phyloP scores from a whole-genome alignment of 2,888 invertebrate genomes.

The Pycnomerus fuliginosus region DNA sequence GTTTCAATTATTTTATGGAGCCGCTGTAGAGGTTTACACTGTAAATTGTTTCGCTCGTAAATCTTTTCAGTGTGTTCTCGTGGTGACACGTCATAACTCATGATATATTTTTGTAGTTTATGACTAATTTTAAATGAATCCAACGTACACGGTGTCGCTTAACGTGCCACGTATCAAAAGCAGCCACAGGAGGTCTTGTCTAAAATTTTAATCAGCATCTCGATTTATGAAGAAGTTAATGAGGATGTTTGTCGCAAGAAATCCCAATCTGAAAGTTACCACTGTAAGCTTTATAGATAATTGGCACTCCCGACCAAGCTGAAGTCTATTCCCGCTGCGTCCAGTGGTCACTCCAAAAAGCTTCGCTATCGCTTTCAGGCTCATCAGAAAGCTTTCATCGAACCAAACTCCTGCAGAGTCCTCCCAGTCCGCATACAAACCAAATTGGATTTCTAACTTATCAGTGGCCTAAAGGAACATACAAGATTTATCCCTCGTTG shows the following conservation, averaged over 20 bases:
- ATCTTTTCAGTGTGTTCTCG: slow-evolving; percentile 12
- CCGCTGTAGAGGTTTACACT: slow-evolving; percentile 18
- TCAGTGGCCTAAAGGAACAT: slow-evolving; percentile 23
- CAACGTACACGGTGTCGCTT: too few species aligned
- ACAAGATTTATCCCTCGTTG: slow-evolving; percentile 15
- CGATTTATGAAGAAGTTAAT: slow-evolving; percentile 4
- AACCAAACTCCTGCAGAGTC: slow-evolving; percentile 26
- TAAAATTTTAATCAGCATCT: background rate
- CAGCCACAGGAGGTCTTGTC: background rate
- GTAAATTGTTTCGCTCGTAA: slow-evolving; percentile 20
- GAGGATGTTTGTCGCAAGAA: slow-evolving; percentile 11
- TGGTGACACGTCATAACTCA: slow-evolving; percentile 19
- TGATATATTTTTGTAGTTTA: slow-evolving; percentile 10
- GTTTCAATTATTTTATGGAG: slow-evolving; percentile 20
- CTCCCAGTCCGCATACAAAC: slow-evolving; percentile 30
- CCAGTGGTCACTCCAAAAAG: slow-evolving; percentile 25
- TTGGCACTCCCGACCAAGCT: slow-evolving; percentile 19
- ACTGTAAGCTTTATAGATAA: slow-evolving; percentile 19
- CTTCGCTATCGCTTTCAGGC: slow-evolving; percentile 30
- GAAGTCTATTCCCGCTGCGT: slow-evolving; percentile 26
- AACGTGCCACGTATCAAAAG: background rate
- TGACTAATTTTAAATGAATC: slow-evolving; percentile 14
- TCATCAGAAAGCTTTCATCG: slow-evolving; percentile 34
- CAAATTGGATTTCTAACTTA: slow-evolving; percentile 33
- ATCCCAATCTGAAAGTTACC: slow-evolving; percentile 11